Conservation (phyloP, 2,888 invertebrate species). For the Patella ulyssiponensis region DNA sequence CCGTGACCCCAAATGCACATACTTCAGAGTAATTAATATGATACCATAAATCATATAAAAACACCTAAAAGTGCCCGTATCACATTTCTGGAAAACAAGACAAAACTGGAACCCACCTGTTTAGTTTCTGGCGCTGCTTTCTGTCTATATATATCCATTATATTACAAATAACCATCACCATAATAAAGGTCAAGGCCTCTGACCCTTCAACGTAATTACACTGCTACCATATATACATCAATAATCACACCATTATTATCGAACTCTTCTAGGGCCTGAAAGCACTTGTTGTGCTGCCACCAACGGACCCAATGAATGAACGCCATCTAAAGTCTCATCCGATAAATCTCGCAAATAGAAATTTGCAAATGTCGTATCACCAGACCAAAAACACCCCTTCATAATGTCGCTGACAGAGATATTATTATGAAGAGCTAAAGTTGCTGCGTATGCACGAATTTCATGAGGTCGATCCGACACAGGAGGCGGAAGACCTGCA, state of each 20-base stretch:
- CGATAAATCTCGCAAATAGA: neutral
- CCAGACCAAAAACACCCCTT: neutral
- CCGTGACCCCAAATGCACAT: neutral
- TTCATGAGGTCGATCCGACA: neutral
- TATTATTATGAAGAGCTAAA: neutral
- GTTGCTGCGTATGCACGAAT: neutral
- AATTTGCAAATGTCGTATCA: neutral
- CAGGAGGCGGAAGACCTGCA: neutral
- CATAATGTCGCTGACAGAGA: neutral
- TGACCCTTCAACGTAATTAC: neutral
- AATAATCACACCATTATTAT: neutral
- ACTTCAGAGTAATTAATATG: neutral
- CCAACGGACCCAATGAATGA: neutral
- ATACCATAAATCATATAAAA: neutral
- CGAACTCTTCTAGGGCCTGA: neutral
- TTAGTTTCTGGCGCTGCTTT: neutral
- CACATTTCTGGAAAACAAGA: neutral
- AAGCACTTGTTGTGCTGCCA: neutral
- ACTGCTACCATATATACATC: neutral
- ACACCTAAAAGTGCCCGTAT: neutral
- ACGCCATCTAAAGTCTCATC: neutral
- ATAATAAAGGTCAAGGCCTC: constrained; percentile 3
- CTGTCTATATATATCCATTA: neutral
- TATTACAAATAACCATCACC: constrained; percentile 1
- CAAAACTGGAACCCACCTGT: neutral